Evolutionary conservation across 2,888 invertebrate genomes (phyloP), one percentile per base, ranked within the genome.

Genomic region (Melieria picta): DNA sequence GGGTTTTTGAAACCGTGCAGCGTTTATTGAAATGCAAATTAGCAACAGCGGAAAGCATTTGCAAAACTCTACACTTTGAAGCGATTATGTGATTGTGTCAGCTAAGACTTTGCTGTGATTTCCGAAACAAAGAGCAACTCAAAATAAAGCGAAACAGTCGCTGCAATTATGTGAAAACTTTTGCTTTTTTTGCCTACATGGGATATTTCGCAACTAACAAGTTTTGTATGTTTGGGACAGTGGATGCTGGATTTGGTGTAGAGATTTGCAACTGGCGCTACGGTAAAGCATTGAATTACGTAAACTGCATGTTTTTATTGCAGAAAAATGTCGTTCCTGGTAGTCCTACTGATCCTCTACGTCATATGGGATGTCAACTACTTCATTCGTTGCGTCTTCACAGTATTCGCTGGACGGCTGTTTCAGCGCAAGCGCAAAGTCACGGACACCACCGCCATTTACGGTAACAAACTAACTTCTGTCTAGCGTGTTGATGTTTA

Each of bases 281-380:
- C 30, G 30, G 30, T 30, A 30, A 30, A 30, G 30, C 30, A 30
- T 30, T 30, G 30, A 30, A 30, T 30, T 30, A 30, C 30, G 30
- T 3, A 1, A 30, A 30, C 30, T 30, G 30, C 3, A 30, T 30
- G 2, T 30, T 30, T 30, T 30, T 30, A 30, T 30, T 46, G 6
- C 48, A 63, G 69, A 50, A 60, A 9, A 6, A 85, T 85, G 86
- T 82, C 82, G 16, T 82, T 81, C 72, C 75, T 85, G 65, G 79
- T 83, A 5, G 50, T 82, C 50, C 69, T 83, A 52, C 79, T 87
- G 11, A 82, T 93, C 48, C 85, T 93, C 48, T 94, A 93, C 81
- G 86, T 93, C 16, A 89, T 92, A 70, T 93, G 93, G 88, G 94
- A 95, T 85, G 92, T 94, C 3, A 93, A 94, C 82, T 94, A 95